phyloP scores from a whole-genome alignment of 2,113 vertebrate genomes.

The Procavia capensis region DNA sequence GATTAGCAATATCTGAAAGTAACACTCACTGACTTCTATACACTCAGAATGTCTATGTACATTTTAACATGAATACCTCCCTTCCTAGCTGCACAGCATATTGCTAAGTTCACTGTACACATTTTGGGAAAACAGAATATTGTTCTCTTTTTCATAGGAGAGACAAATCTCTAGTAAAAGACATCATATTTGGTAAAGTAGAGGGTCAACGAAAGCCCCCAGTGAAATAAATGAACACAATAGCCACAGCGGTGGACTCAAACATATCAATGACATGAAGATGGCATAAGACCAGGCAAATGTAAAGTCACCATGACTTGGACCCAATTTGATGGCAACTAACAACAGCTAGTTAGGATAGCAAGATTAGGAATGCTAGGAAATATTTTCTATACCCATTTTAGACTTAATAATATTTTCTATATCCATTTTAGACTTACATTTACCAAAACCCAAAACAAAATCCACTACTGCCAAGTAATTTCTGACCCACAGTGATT shows the following conservation, averaged over 20 bases:
- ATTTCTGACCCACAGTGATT: too few relatives aligned
- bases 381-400: not conserved
- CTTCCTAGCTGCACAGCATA: not conserved
- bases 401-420: not conserved
- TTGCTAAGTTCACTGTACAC: not conserved
- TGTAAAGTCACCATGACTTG: not conserved
- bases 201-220: not conserved
- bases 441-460: not conserved
- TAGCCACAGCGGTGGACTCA: not conserved
- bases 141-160: not conserved
- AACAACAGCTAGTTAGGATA: not conserved
- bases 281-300: not conserved
- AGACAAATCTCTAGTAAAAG: not conserved
- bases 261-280: not conserved
- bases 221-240: not conserved
- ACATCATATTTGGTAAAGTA: not conserved
- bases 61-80: not conserved
- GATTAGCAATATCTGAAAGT: not conserved
- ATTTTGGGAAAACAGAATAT: not conserved
- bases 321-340: not conserved
- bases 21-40: not conserved
- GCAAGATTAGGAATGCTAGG: not conserved
- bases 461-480: too few relatives aligned
- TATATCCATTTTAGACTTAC: not conserved
- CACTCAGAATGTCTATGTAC: not conserved